These are phyloP conservation scores for Poeciliopsis presidionis DNA, from an alignment of 2,797 vertebrate genomes.

Conservation along the genomic window DNA sequence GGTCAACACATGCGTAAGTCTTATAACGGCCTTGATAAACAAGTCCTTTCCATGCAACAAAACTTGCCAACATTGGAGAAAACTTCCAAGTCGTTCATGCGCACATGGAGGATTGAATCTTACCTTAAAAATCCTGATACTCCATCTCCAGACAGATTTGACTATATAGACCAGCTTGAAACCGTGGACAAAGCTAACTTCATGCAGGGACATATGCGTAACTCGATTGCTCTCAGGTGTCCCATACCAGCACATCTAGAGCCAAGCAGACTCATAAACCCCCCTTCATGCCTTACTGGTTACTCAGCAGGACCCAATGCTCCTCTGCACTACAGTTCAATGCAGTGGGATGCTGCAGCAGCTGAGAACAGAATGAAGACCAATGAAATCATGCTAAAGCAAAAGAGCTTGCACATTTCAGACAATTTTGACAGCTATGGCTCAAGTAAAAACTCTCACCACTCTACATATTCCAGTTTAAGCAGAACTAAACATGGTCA, in stretches of 20 bases:
- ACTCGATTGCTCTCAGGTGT: constrained; percentile 88
- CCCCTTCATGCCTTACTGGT: constrained; percentile 78
- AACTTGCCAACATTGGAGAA: constrained; percentile 89
- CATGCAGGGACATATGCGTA: constrained; percentile 85
- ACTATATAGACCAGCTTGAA: constrained; percentile 83
- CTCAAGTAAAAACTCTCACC: constrained; percentile 73
- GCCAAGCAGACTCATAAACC: constrained; percentile 81
- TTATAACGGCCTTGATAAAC: constrained; percentile 88
- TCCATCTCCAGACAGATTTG: constrained; percentile 76
- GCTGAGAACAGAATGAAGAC: constrained; percentile 56
- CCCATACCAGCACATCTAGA: constrained; percentile 89
- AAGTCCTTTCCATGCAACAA: constrained; percentile 85
- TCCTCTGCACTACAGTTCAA: constrained; percentile 67
- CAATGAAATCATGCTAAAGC: constrained; percentile 82
- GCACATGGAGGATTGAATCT: constrained; percentile 91
- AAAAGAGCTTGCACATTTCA: constrained; percentile 85
- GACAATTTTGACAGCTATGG: constrained; percentile 78
- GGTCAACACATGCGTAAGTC: constrained; percentile 85
- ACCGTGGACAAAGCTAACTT: constrained; percentile 79
- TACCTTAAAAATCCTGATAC: constrained; percentile 89
- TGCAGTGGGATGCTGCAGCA: constrained; percentile 66
- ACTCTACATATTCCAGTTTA: constrained; percentile 84
- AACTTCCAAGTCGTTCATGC: constrained; percentile 90
- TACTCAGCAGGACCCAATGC: constrained; percentile 50
- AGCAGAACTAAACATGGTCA: constrained; percentile 74